phyloP scores from a whole-genome alignment of 2,888 invertebrate species.

The Sarcophaga rosellei region DNA sequence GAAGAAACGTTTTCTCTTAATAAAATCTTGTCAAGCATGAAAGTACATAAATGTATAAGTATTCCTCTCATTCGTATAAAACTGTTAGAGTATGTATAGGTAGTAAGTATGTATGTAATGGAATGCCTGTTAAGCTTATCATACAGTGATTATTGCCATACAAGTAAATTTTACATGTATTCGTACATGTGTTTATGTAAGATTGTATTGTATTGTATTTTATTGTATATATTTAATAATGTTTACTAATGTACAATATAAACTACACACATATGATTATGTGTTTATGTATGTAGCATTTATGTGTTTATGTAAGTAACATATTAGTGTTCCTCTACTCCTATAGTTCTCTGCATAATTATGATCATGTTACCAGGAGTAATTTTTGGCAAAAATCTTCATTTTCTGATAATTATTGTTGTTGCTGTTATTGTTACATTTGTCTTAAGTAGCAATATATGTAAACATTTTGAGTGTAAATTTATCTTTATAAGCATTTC shows the following conservation, averaged over 20 bases:
- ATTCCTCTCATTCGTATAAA: neutral
- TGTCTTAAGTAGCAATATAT: slow-evolving; percentile 39
- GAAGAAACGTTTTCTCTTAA: neutral
- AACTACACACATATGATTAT: too few species aligned
- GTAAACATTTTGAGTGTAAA: slow-evolving; percentile 11
- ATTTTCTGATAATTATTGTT: slow-evolving; percentile 20
- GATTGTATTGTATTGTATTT: neutral
- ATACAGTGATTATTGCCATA: neutral
- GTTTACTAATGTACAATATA: neutral
- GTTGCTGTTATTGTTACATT: neutral
- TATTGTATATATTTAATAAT: neutral
- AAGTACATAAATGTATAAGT: neutral
- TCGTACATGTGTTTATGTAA: neutral
- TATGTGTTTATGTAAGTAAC: slow-evolving; percentile 7
- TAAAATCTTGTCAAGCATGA: neutral
- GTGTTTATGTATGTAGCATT: too few species aligned
- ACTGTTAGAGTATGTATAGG: neutral
- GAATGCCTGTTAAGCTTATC: neutral
- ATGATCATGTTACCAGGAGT: slow-evolving; percentile 24
- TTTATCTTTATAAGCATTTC: neutral
- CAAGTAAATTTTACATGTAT: neutral
- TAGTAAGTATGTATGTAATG: too few species aligned
- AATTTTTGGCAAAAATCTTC: slow-evolving; percentile 21
- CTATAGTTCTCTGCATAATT: slow-evolving; percentile 34
- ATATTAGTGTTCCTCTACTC: neutral